These are phyloP conservation scores for Excalfactoria chinensis DNA, from an alignment of 2,113 vertebrate species.

Conservation along the genomic window DNA sequence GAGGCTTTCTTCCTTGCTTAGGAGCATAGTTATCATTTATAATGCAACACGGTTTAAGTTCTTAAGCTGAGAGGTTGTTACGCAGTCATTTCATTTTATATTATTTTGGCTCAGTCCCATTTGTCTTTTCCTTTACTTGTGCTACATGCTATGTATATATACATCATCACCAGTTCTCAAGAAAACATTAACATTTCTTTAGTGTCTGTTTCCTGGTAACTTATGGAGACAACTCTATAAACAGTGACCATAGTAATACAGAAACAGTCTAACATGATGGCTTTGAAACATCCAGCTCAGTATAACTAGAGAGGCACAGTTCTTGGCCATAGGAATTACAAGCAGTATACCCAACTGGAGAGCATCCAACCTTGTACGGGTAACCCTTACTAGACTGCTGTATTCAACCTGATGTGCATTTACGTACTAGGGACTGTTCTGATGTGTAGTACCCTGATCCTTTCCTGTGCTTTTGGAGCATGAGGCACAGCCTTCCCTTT, in stretches of 20 bases:
- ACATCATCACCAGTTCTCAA: not conserved
- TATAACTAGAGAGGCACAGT: not conserved
- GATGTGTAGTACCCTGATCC: not conserved
- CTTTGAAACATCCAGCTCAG: not conserved
- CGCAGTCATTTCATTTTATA: not conserved
- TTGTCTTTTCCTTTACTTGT: conserved; percentile 16
- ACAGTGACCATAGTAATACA: not conserved
- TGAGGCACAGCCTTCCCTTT: not conserved
- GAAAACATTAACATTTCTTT: not conserved
- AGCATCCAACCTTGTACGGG: not conserved
- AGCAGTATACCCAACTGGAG: not conserved
- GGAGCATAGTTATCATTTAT: not conserved
- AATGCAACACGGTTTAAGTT: not conserved
- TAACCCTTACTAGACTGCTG: not conserved
- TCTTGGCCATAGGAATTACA: not conserved
- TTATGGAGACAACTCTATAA: not conserved
- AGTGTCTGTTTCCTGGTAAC: not conserved
- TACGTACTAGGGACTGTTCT: not conserved
- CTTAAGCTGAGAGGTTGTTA: not conserved
- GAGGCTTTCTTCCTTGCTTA: not conserved
- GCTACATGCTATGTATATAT: not conserved
- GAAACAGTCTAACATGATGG: not conserved
- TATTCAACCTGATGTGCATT: not conserved
- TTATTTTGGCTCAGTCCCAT: not conserved
- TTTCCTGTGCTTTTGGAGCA: not conserved